Conservation (phyloP, 1,140 invertebrate genomes). For the Drosophila dunni region DNA sequence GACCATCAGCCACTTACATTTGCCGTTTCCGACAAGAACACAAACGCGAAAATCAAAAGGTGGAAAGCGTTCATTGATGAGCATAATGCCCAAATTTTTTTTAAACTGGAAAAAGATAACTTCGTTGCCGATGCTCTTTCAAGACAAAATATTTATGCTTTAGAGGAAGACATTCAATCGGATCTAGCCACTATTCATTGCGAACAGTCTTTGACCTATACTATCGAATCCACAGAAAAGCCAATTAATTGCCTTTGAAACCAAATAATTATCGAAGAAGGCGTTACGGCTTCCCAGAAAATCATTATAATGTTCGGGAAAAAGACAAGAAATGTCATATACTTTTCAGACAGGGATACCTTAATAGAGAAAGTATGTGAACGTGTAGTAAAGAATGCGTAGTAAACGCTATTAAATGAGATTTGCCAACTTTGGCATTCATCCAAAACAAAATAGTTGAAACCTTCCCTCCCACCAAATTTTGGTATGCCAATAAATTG, state of each 20-base stretch:
- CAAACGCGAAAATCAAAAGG: not conserved
- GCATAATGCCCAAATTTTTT: not conserved
- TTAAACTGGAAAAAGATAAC: not conserved
- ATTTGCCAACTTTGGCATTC: too few species aligned
- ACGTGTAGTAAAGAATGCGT: too few species aligned
- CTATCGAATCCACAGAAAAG: not conserved
- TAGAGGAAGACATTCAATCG: too few species aligned
- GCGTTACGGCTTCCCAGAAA: not conserved
- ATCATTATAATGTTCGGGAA: not conserved
- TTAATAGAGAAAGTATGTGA: too few species aligned
- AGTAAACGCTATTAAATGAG: too few species aligned
- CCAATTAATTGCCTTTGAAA: not conserved
- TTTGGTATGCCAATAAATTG: constrained; percentile 21
- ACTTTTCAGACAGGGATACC: too few species aligned
- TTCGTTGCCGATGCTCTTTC: not conserved
- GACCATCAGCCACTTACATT: not conserved
- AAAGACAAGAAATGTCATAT: too few species aligned
- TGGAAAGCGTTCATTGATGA: not conserved
- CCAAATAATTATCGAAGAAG: too few species aligned
- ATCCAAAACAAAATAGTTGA: too few species aligned
- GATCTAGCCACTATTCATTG: too few species aligned
- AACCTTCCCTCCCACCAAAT: constrained; percentile 17
- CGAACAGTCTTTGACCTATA: too few species aligned
- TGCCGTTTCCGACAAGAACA: not conserved
- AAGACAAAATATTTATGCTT: too few species aligned